Evolutionary conservation across 2,888 invertebrate genomes (phyloP), one percentile per base, ranked within the genome.

Genomic region (Spodoptera littoralis): DNA sequence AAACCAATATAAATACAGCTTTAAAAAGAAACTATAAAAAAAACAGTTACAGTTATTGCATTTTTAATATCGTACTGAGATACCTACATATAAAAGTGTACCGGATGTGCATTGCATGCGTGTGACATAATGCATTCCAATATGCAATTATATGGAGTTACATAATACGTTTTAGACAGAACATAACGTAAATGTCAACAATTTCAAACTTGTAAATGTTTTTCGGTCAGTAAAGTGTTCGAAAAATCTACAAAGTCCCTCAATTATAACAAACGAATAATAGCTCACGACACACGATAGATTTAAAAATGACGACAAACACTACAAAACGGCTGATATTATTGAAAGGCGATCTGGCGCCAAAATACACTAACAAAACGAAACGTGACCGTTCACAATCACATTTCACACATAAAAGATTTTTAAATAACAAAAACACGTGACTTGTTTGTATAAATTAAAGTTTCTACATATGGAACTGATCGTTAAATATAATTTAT

Each of bases 381-480:
- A 70, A 70, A 74, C 61, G 12, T 22, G 51, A 61, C 57, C 60
- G 60, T 65, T 65, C 65, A 65, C 79, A 66, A 36, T 73, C 73
- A 65, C 63, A 66, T 70, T 62, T 36, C 64, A 54, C 76, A 65
- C 48, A 46, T 65, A 73, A 73, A 75, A 79, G 69, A 73, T 69
- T 71, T 65, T 79, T 76, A 74, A 80, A 73, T 64, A 81, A 79
- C 80, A 85, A 88, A 86, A 86, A 77, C 71, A 79, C 65, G 69
- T 80, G 69, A 80, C 72, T 56, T 70, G 63, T 36, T 36, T 36
- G 56, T 74, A 81, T 85, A 87, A 90, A 36, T 36, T 87, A 85
- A 88, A 88, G 85, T 85, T 69, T 87, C 88, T 89, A 90, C 89
- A 86, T 81, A 86, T 83, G 80, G 71, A 57, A 80, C 77, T 69